Conservation (phyloP, 2,113 vertebrate genomes). For the Odocoileus hemionus region DNA sequence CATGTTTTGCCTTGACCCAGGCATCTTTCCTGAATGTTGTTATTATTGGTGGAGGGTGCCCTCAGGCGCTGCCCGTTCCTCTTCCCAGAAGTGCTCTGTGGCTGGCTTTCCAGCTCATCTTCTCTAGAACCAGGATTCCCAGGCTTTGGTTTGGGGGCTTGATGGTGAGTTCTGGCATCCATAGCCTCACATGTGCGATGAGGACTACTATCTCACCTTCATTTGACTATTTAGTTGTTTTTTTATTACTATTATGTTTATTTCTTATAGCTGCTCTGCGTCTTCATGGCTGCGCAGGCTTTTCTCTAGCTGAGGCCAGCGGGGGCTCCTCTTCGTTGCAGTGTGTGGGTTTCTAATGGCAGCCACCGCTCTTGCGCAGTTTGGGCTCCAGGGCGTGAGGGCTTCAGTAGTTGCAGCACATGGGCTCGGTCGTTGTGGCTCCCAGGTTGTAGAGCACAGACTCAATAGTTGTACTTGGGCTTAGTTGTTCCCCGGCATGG, state of each 20-base stretch:
- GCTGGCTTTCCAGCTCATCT: slow-evolving; percentile 74
- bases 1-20: slow-evolving; percentile 89
- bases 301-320: background rate
- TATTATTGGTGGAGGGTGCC: slow-evolving; percentile 90
- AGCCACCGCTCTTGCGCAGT: background rate
- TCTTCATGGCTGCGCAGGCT: background rate
- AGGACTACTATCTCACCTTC: slow-evolving; percentile 26
- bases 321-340: background rate
- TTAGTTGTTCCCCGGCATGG: background rate
- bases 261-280: background rate
- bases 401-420: background rate
- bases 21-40: slow-evolving; percentile 91
- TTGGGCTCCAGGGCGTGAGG: background rate
- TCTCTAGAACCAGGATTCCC: slow-evolving; percentile 67
- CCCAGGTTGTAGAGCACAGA: background rate
- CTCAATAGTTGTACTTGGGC: background rate
- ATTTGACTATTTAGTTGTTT: background rate
- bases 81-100: slow-evolving; percentile 73
- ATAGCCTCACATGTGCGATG: background rate
- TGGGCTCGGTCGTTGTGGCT: background rate
- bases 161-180: slow-evolving; percentile 54
- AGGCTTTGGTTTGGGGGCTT: slow-evolving; percentile 54
- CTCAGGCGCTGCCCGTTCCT: slow-evolving; percentile 85
- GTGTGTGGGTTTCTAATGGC: background rate
- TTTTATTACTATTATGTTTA: background rate